Base-by-base conservation (phyloP, 35 echinoderm and acorn worm species). In the Strongylocentrotus purpuratus region DNA sequence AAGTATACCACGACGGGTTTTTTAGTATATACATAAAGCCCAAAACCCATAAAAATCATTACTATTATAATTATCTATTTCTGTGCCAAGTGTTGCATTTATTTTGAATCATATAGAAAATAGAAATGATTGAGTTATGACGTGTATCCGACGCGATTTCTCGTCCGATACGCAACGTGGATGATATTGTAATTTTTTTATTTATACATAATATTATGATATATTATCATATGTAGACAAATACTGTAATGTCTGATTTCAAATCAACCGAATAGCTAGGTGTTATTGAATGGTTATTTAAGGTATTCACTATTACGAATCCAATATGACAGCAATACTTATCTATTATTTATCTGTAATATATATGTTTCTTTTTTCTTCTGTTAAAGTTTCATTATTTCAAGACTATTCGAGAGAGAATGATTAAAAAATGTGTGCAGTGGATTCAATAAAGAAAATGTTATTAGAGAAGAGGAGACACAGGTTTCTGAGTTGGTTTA, bases 271-370 rank as follows among this genome's bases (percentile, higher is more conserved):
- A 78, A 28, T 89, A 89, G 87, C 31, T 89, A n/a, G 87, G 45
- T 89, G 87, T 89, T 89, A 89, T 87, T 78, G 65, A 89, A 33
- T 89, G 45, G 32, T 89, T 59, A 59, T 59, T 59, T 59, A 89
- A 89, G 32, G n/a, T 89, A 35, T 89, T 46, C 45, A 89, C 45
- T 89, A 89, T 89, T 41, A 89, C 33, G 87, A 89, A 89, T 89
- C 87, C 87, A 41, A 45, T 33, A 89, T 89, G 87, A 89, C 87
- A 89, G 87, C 87, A 89, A 89, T 89, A 89, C 87, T 89, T 89
- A 33, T 45, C 87, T 89, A 89, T 46, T 89, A 89, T 89, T 89
- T 89, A 89, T 89, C 87, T 89, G 87, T 89, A 89, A 89, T 89
- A 89, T 89, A 89, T 89, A 89, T 89, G 87, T 89, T 46, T 46